Evolutionary conservation across 2,888 invertebrate species (phyloP).

Genomic region (Acanthosepion pharaonis): DNA sequence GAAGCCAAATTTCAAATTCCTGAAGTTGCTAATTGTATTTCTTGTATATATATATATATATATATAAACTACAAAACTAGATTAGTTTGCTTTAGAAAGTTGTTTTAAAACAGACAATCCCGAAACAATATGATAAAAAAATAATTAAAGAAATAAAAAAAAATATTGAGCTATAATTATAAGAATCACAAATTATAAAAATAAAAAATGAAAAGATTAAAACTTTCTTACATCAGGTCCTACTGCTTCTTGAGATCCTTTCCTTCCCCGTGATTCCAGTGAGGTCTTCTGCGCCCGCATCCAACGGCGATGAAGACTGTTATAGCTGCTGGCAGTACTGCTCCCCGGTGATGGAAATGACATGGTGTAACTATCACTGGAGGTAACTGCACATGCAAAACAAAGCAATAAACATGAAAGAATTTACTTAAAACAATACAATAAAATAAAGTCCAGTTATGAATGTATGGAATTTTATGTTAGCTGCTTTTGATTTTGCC

Average conservation of each 20-base stretch:
- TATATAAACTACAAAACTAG: too few species aligned
- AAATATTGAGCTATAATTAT: background rate
- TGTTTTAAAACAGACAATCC: too few species aligned
- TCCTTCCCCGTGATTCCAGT: constrained; percentile 75
- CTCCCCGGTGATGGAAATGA: constrained; percentile 70
- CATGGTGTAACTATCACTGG: constrained; percentile 70
- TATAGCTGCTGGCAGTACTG: constrained; percentile 76
- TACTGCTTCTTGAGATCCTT: constrained; percentile 51
- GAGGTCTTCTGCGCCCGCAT: constrained; percentile 78
- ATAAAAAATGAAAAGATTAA: background rate
- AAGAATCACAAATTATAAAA: background rate
- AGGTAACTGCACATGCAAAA: constrained; percentile 61
- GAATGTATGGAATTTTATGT: background rate
- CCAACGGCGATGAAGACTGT: constrained; percentile 78
- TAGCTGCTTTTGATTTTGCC: too few species aligned
- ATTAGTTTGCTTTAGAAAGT: too few species aligned
- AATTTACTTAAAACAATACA: background rate
- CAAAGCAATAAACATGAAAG: too few species aligned
- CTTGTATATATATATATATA: too few species aligned
- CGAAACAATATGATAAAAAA: too few species aligned
- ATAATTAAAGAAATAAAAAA: background rate
- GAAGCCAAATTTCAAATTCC: too few species aligned
- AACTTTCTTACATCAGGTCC: constrained; percentile 38
- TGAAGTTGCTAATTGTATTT: too few species aligned
- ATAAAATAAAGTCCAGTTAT: background rate